Evolutionary conservation across 1,140 invertebrate genomes (phyloP).

Genomic region (Drosophila pectinifera): DNA sequence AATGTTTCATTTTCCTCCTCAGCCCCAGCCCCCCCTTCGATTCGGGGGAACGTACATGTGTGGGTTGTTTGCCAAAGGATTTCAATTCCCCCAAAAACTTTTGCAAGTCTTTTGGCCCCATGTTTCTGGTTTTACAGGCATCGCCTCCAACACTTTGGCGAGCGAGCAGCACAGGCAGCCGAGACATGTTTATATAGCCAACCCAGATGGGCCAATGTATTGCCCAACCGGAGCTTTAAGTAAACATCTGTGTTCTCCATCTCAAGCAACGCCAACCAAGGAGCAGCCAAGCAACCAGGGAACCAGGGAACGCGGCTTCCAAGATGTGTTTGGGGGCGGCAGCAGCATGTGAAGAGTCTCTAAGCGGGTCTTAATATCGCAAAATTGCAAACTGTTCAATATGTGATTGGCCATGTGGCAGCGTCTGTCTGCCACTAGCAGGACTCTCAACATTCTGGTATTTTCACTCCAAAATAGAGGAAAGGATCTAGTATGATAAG

Average conservation of each 20-base stretch:
- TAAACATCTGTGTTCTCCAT: slow-evolving; percentile 53
- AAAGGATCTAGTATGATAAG: neutral
- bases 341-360: slow-evolving; percentile 24
- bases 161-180: slow-evolving; percentile 30
- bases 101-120: slow-evolving; percentile 68
- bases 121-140: slow-evolving; percentile 67
- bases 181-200: slow-evolving; percentile 56
- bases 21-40: neutral
- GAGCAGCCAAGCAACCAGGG: neutral
- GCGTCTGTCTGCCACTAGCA: slow-evolving; percentile 6
- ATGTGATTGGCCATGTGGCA: slow-evolving; percentile 47
- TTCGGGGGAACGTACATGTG: too few relatives aligned
- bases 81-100: slow-evolving; percentile 77
- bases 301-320: neutral
- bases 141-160: slow-evolving; percentile 48
- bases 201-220: slow-evolving; percentile 57
- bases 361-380: slow-evolving; percentile 49
- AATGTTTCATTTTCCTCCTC: slow-evolving; percentile 54
- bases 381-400: slow-evolving; percentile 48
- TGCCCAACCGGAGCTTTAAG: slow-evolving; percentile 53
- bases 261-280: neutral
- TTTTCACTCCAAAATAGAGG: neutral
- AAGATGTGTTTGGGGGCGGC: neutral
- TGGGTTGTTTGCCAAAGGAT: slow-evolving; percentile 64
- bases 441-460: neutral